phyloP scores from a whole-genome alignment of 2,797 vertebrate species.

The Sebastes kiyomatsui region DNA sequence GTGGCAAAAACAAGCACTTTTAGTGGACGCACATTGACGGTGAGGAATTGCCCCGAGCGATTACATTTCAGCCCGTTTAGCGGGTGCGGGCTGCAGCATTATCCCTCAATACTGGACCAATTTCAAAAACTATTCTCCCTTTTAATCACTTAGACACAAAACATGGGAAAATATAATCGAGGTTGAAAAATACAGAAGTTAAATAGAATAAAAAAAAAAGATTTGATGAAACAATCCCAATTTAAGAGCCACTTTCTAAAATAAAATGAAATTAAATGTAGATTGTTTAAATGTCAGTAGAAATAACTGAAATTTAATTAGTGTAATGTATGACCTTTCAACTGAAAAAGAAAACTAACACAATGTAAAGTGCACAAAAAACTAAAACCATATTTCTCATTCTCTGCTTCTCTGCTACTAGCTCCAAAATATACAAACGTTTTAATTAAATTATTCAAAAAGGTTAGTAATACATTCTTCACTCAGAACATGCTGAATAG shows the following conservation, averaged over 20 bases:
- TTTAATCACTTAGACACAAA: not conserved
- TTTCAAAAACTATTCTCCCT: not conserved
- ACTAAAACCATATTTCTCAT: not conserved
- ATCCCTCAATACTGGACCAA: not conserved
- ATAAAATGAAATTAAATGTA: not conserved
- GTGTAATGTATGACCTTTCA: not conserved
- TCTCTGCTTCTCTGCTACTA: not conserved
- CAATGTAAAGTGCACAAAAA: not conserved
- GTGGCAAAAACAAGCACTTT: not conserved
- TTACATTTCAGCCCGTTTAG: not conserved
- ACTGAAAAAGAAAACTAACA: not conserved
- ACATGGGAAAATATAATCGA: not conserved
- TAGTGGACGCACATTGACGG: not conserved
- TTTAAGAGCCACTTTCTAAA: not conserved
- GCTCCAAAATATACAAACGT: not conserved
- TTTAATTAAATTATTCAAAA: not conserved
- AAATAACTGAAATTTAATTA: not conserved
- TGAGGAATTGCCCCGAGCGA: not conserved
- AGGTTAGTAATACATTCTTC: not conserved
- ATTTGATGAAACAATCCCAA: not conserved
- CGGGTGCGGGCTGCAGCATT: not conserved
- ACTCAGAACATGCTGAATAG: not conserved
- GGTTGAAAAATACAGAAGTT: not conserved
- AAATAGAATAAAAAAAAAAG: not conserved
- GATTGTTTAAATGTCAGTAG: slow-evolving; percentile 1